Evolutionary conservation across 1,140 invertebrate species (phyloP), one percentile per base, ranked within the genome.

Genomic region (Drosophila aff.): DNA sequence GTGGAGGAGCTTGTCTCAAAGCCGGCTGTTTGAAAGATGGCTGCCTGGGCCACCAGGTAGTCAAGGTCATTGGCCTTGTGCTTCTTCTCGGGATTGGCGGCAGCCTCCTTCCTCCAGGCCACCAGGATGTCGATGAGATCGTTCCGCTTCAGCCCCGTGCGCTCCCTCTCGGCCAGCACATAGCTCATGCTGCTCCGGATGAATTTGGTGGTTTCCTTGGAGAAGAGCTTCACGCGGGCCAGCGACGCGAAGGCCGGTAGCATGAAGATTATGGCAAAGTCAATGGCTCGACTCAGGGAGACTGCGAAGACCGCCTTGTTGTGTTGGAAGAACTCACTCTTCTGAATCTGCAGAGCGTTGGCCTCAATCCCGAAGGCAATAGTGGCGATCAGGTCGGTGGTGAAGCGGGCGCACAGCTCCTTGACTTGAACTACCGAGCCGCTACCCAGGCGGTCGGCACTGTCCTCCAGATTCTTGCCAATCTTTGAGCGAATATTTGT

Each of bases 1-100:
- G 95, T 94, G 2, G 95, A 95, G 1, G 96, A 95, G 0, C 96
- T 96, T 0, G 97, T 97, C 91, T 97, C 96, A 60, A 95, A 96
- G 11, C 96, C 96, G 33, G 96, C 96, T 2, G 95, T 92, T 67
- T 96, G 96, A 73, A 97, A 97, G 6, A 95, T 93, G 16, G 96
- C 95, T 0, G 94, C 95, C 85, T 96, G 96, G 8, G 96, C 95
- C 8, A 95, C 93, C 87, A 96, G 94, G 66, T 72, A 81, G 28
- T 92, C 91, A 28, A 80, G 21, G 50, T 78, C 57, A 1, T 69
- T 50, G 9, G 67, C 60, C 23, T 28, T 50, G 4, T 53, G 40
- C 0, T 28, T 57, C 40, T 69, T 57, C 0, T 79, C 77, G 0
- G 49, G 59, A 41, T 78, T 55, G 10, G 63, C 66, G 6, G 69